Evolutionary conservation across 1,140 invertebrate genomes (phyloP), one percentile per base, ranked within the genome.

Genomic region (Bombyx mori): DNA sequence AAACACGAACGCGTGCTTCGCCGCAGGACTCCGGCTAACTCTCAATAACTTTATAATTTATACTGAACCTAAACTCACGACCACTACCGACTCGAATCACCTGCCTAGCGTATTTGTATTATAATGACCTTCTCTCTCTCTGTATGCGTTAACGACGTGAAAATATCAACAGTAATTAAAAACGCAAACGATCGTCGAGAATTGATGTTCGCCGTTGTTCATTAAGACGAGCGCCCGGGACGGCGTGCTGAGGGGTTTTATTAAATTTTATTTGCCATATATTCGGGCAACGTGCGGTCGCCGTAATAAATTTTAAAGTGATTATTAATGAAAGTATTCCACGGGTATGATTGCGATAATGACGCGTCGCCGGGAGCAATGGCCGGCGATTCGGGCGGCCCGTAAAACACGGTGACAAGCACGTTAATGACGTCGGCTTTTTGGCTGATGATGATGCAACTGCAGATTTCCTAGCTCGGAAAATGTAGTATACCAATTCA

Each of bases 131-230:
- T 71, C 68, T 71, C 12, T 71, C 12, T 18, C 69, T 73, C 68
- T 70, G 75, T 75, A 76, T 64, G 69, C 64, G 69, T 79, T 82
- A 82, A 85, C 76, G 75, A 80, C 68, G 75, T 77, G 77, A 85
- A 82, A 85, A 80, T 77, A 82, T 82, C 66, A 75, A 77, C 71
- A 74, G 69, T 77, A 81, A 81, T 81, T 82, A 81, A 77, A 80
- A 77, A 79, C 61, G 77, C 73, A 76, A 77, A 77, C 69, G 65
- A 68, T 73, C 61, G 57, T 61, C 54, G 63, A 62, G 61, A 73
- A 79, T 77, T 78, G 65, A 82, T 78, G 76, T 69, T 67, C 61
- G 74, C 65, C 66, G 67, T 69, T 67, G 75, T 72, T 77, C 74
- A 77, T 81, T 78, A 75, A 71, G 73, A 69, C 48, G 44, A 44